These are phyloP conservation scores for Mustelus asterias DNA, from an alignment of 2,113 vertebrate species.

Conservation along the genomic window DNA sequence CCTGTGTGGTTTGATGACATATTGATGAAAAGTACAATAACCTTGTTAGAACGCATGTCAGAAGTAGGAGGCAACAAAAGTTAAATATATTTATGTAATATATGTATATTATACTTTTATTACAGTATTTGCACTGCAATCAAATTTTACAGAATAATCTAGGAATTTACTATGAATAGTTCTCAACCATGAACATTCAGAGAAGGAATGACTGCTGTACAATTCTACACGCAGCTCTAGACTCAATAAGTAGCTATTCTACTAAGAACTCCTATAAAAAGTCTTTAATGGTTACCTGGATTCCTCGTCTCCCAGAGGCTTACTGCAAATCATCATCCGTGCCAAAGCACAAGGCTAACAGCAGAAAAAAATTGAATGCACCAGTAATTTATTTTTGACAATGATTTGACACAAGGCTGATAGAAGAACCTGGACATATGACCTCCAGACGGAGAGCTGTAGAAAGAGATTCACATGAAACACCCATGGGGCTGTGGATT, in stretches of 20 bases:
- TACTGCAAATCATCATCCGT: constrained; percentile 51
- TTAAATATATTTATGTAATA: neutral
- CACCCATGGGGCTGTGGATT: constrained; percentile 58
- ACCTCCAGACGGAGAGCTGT: constrained; percentile 54
- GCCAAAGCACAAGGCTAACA: constrained; percentile 43
- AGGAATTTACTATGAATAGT: neutral
- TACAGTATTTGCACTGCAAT: neutral
- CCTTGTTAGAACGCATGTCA: neutral
- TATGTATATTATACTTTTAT: neutral
- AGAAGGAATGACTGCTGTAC: neutral
- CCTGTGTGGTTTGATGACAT: neutral
- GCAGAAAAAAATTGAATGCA: constrained; percentile 49
- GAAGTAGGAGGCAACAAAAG: neutral
- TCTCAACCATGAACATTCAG: neutral
- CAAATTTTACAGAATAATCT: neutral
- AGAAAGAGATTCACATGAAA: constrained; percentile 52
- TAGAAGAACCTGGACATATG: constrained; percentile 52
- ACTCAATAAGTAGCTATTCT: constrained; percentile 43
- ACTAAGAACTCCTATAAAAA: constrained; percentile 47
- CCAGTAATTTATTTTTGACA: constrained; percentile 56
- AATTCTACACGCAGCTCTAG: neutral
- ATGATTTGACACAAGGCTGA: constrained; percentile 63
- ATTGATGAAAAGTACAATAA: neutral
- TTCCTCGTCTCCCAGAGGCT: constrained; percentile 48
- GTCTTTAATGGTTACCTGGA: constrained; percentile 41